Conservation (phyloP, 2,888 invertebrate species). For the Xestia ashworthii region DNA sequence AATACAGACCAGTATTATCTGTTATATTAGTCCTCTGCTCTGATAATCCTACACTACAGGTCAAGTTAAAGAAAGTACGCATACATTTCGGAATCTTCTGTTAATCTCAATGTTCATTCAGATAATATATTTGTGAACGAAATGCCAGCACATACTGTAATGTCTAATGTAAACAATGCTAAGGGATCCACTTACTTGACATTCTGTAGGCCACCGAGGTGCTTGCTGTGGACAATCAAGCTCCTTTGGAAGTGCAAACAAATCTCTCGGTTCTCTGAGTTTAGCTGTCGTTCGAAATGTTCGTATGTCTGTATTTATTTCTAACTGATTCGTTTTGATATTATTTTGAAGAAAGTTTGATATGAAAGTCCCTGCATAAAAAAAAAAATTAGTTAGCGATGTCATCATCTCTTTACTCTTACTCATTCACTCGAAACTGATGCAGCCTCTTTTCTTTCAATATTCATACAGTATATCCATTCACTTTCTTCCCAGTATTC, state of each 20-base stretch:
- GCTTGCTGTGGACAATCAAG: constrained; percentile 94
- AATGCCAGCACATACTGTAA: background rate
- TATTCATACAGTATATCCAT: background rate
- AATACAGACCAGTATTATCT: background rate
- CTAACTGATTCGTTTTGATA: constrained; percentile 93
- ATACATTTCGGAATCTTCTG: too few relatives aligned
- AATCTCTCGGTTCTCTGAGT: constrained; percentile 93
- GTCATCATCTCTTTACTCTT: background rate
- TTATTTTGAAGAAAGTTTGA: constrained; percentile 91
- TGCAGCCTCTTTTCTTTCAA: background rate
- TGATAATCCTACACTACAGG: background rate
- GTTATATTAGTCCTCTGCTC: background rate
- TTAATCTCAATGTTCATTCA: background rate
- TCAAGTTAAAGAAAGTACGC: background rate
- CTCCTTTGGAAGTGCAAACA: constrained; percentile 93
- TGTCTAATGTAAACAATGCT: background rate
- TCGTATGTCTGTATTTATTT: constrained; percentile 92
- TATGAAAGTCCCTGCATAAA: constrained; percentile 90
- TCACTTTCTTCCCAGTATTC: background rate
- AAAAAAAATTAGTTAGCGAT: constrained; percentile 1
- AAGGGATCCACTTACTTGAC: constrained; percentile 92
- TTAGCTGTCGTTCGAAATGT: constrained; percentile 92
- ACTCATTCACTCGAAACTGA: background rate
- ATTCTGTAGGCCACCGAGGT: constrained; percentile 97
- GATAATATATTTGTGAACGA: constrained; percentile 5